Percentiles rank a stretch among this genome's conserved stretches.
phyloP scores from a whole-genome alignment of 2,888 invertebrate species.

The Melanostoma scalare region DNA sequence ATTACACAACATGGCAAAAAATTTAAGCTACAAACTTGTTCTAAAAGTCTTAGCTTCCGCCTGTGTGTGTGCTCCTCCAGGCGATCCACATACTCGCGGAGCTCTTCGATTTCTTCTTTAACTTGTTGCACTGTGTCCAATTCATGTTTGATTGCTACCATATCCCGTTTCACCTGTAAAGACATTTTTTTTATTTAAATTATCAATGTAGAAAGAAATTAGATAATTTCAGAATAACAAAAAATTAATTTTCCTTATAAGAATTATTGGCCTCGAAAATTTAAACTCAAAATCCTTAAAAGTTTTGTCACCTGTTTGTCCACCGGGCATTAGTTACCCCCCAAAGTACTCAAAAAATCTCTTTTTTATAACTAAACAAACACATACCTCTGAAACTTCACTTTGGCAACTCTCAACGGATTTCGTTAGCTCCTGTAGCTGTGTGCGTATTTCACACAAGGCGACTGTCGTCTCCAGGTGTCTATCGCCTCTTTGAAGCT shows the following conservation, averaged over 20 bases:
- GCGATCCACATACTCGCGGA: slow-evolving; percentile 95
- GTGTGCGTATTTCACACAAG: slow-evolving; percentile 95
- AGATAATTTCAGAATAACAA: neutral
- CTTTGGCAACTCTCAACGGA: slow-evolving; percentile 97
- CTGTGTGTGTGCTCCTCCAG: slow-evolving; percentile 95
- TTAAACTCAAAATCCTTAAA: too few relatives aligned
- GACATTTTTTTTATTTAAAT: neutral
- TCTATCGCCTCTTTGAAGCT: slow-evolving; percentile 94
- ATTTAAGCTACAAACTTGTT: slow-evolving; percentile 89
- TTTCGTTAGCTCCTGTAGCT: slow-evolving; percentile 96
- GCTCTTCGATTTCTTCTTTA: slow-evolving; percentile 96
- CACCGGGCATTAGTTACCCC: too few relatives aligned
- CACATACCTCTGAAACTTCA: slow-evolving; percentile 91
- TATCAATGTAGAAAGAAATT: neutral
- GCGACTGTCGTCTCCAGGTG: slow-evolving; percentile 96
- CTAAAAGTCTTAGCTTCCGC: slow-evolving; percentile 93
- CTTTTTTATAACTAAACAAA: neutral
- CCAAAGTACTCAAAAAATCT: neutral
- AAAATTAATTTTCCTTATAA: too few relatives aligned
- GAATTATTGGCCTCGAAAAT: too few relatives aligned
- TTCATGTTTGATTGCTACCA: slow-evolving; percentile 97
- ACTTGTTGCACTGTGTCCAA: slow-evolving; percentile 96
- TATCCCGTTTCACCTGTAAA: slow-evolving; percentile 92
- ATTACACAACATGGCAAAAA: slow-evolving; percentile 82
- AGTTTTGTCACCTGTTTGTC: too few relatives aligned